Conservation (phyloP, 2,888 invertebrate genomes). For the Zygothrica quintamaculata region DNA sequence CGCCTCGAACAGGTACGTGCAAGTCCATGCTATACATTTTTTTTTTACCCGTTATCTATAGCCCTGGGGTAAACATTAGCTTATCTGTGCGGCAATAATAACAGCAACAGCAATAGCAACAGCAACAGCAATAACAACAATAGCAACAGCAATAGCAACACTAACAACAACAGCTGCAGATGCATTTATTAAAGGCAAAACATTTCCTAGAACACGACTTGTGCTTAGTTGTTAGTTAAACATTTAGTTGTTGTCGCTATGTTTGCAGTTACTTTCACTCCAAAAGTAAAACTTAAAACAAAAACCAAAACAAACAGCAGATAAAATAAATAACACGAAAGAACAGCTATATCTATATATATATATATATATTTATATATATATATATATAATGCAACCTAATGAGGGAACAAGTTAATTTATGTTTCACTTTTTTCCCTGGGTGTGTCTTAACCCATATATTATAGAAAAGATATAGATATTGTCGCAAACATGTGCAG, state of each 20-base stretch:
- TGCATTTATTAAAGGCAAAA: constrained; percentile 47
- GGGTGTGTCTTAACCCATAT: no score
- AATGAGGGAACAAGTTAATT: no score
- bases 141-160: constrained; percentile 2
- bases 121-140: constrained; percentile 6
- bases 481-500: neutral
- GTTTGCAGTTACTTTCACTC: constrained; percentile 71
- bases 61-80: constrained; percentile 20
- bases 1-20: constrained; percentile 63
- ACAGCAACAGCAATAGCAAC: constrained; percentile 12
- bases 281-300: constrained; percentile 31
- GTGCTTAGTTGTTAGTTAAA: constrained; percentile 55
- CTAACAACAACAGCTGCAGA: constrained; percentile 43
- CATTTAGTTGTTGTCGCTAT: constrained; percentile 58
- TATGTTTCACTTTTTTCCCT: no score
- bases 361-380: neutral
- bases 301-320: constrained; percentile 23
- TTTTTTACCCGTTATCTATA: neutral
- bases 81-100: constrained; percentile 9
- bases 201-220: constrained; percentile 66
- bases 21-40: constrained; percentile 36
- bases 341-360: neutral
- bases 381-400: no score
- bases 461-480: no score
- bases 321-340: constrained; percentile 10